Evolutionary conservation across 2,888 invertebrate genomes (phyloP), one percentile per base, ranked within the genome.

Genomic region (Ophion ellenae): DNA sequence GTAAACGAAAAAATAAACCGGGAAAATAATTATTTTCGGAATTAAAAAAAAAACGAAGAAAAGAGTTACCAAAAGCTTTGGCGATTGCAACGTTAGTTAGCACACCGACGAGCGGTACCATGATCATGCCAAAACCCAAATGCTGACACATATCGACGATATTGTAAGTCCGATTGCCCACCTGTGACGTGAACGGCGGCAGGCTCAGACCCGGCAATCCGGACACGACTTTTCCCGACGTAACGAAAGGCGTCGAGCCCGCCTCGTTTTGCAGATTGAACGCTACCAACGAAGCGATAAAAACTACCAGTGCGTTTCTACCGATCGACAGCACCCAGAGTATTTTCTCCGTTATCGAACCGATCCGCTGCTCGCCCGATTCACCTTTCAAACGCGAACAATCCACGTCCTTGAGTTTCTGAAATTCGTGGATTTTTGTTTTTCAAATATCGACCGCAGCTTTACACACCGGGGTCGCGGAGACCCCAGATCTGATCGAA

Each of bases 1-100:
- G 14, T 4, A 17, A 53, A 53, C 17, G 53, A 53, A 53, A 5
- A 53, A 53, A 14, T 53, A 5, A 53, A 14, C 11, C 17, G 53
- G 47, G 14, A 57, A 66, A 66, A 45, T 9, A 40, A 40, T 40
- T 6, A 67, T 67, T 69, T 11, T 69, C 6, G n/a, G 24, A 10
- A 36, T n/a, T 17, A 83, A 90, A 87, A 9, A 24, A 64, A 59
- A 47, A 64, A 75, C 57, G 47, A 45, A 9, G 28, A 75, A 74
- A 64, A 61, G 64, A 63, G 81, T 96, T 94, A 98, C 99, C 96
- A 94, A 98, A 99, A 9, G 98, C 97, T 95, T 99, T 99, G 17
- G 98, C 98, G 89, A 99, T 99, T 47, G 99, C 98, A 83, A 99
- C 97, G 92, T 98, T 98, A 75, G 98, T 98, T 86, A 99, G 95